Conservation (phyloP, 2,888 invertebrate genomes). For the Melikaiella ostensackeni region DNA sequence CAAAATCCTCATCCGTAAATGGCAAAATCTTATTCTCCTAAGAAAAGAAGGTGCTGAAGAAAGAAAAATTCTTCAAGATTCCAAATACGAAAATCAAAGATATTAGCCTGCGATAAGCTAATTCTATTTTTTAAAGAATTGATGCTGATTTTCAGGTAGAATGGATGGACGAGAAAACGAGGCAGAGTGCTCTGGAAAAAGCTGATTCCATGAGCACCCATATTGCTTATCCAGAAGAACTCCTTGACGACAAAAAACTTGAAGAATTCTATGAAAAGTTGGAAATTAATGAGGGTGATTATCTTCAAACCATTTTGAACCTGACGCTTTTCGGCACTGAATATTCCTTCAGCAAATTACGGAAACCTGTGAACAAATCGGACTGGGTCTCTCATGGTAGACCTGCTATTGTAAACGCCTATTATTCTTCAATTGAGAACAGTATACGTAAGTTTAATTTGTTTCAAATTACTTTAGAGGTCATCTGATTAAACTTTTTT, state of each 20-base stretch:
- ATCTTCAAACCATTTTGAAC: slow-evolving; percentile 75
- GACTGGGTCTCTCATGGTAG: slow-evolving; percentile 77
- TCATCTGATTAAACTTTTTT: too few relatives aligned
- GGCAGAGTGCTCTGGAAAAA: slow-evolving; percentile 85
- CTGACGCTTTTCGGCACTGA: slow-evolving; percentile 76
- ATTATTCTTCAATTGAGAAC: slow-evolving; percentile 49
- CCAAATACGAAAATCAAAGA: too few relatives aligned
- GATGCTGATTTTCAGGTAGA: slow-evolving; percentile 77
- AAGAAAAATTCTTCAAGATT: too few relatives aligned
- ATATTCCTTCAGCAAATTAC: slow-evolving; percentile 74
- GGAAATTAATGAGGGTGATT: slow-evolving; percentile 70
- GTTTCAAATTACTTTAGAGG: background rate
- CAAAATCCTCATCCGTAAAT: too few relatives aligned
- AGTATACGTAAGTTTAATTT: slow-evolving; percentile 52
- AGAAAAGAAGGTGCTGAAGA: too few relatives aligned
- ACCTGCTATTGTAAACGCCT: slow-evolving; percentile 78
- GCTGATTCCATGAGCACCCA: slow-evolving; percentile 89
- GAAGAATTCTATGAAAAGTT: slow-evolving; percentile 84
- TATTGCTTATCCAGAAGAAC: slow-evolving; percentile 93
- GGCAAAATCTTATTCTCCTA: too few relatives aligned
- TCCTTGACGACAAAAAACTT: slow-evolving; percentile 87
- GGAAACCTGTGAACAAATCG: slow-evolving; percentile 76
- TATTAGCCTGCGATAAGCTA: too few relatives aligned
- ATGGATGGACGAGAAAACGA: slow-evolving; percentile 94
- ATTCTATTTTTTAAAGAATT: background rate